phyloP scores from a whole-genome alignment of 2,888 invertebrate genomes.

The Tetheella fluctuosa region DNA sequence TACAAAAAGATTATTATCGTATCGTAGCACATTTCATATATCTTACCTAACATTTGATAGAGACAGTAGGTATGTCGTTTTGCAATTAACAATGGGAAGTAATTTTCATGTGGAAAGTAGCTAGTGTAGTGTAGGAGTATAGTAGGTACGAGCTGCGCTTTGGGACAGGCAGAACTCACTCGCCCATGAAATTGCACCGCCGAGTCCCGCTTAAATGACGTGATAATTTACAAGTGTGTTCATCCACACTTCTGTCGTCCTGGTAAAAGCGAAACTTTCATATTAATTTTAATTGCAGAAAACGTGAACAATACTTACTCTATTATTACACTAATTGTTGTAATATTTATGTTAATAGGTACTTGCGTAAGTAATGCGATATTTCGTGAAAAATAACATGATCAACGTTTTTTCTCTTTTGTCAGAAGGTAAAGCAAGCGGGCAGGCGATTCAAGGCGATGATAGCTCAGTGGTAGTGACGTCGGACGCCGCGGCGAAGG shows the following conservation, averaged over 20 bases:
- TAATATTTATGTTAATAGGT: too few species aligned
- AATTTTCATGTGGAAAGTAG: slow-evolving; percentile 20
- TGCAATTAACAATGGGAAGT: slow-evolving; percentile 3
- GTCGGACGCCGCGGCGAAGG: too few species aligned
- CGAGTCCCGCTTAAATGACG: slow-evolving; percentile 58
- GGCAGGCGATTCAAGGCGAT: too few species aligned
- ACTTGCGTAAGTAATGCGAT: too few species aligned
- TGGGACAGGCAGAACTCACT: slow-evolving; percentile 39
- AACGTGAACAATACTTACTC: background rate
- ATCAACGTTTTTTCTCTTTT: too few species aligned
- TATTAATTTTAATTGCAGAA: slow-evolving; percentile 38
- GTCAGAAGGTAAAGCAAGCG: too few species aligned
- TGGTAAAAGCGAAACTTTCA: slow-evolving; percentile 43
- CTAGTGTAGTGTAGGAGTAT: slow-evolving; percentile 28
- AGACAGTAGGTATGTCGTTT: background rate
- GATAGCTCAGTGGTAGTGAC: too few species aligned
- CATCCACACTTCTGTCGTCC: slow-evolving; percentile 48
- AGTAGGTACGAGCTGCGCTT: slow-evolving; percentile 26
- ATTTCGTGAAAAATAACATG: too few species aligned
- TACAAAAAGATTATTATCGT: too few species aligned
- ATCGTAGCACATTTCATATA: too few species aligned
- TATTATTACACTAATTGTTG: background rate
- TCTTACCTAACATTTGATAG: too few species aligned
- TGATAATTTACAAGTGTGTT: slow-evolving; percentile 65
- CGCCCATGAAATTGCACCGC: slow-evolving; percentile 63